Evolutionary conservation across 2,888 invertebrate species (phyloP).

Genomic region (Drosophila sordidapex): DNA sequence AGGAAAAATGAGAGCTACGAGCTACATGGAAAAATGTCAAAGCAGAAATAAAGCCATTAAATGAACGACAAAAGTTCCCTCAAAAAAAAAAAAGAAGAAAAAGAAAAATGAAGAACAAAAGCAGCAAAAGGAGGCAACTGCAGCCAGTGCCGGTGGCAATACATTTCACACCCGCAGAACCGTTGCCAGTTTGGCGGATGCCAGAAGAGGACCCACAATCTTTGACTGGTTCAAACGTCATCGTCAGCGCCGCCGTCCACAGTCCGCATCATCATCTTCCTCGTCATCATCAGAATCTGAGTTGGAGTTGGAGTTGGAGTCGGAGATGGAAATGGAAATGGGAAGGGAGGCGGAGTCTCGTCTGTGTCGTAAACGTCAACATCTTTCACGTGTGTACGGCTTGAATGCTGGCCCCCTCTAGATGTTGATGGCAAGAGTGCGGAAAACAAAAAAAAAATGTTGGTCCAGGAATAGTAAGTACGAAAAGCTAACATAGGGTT

Average conservation of each 20-base stretch:
- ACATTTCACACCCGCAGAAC: conserved; percentile 71
- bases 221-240: conserved; percentile 65
- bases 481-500: conserved; percentile 31
- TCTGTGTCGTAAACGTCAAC: conserved; percentile 71
- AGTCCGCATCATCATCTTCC: conserved; percentile 53
- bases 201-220: conserved; percentile 31
- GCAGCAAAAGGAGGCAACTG: conserved; percentile 37
- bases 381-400: conserved; percentile 62
- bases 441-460: conserved; percentile 20
- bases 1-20: conserved; percentile 54
- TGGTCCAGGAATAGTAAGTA: conserved; percentile 39
- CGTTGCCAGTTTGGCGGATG: conserved; percentile 25
- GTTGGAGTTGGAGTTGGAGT: conserved; percentile 14
- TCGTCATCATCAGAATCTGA: conserved; percentile 52
- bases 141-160: conserved; percentile 63
- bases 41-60: conserved; percentile 80
- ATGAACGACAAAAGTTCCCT: conserved; percentile 75
- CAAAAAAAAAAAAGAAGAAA: conserved; percentile 25
- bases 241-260: conserved; percentile 42
- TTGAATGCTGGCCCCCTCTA: neutral
- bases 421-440: conserved; percentile 36
- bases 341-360: conserved; percentile 30
- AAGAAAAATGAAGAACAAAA: conserved; percentile 35
- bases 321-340: conserved; percentile 11
- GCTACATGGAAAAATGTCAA: conserved; percentile 75